Percentiles rank a stretch among this genome's conserved stretches.
Evolutionary conservation across 2,888 invertebrate genomes (phyloP).

Genomic region (Eupithecia centaureata): DNA sequence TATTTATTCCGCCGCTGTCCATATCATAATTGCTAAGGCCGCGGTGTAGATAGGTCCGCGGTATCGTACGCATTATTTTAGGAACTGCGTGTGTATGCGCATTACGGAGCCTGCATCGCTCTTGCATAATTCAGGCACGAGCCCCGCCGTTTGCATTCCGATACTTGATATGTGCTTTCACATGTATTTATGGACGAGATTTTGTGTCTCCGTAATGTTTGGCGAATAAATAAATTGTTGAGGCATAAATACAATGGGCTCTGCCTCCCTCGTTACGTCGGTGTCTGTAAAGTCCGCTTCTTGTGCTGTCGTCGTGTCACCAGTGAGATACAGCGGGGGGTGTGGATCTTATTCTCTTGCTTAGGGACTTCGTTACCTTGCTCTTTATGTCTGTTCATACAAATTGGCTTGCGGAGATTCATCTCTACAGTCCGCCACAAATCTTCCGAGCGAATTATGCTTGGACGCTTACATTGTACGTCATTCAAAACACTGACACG

Average conservation of each 20-base stretch:
- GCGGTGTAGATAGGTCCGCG: slow-evolving; percentile 55
- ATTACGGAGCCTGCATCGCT: slow-evolving; percentile 72
- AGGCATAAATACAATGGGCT: slow-evolving; percentile 82
- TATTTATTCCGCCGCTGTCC: slow-evolving; percentile 44
- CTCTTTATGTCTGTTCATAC: slow-evolving; percentile 78
- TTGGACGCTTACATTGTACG: slow-evolving; percentile 62
- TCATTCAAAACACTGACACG: slow-evolving; percentile 64
- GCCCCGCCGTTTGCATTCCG: slow-evolving; percentile 82
- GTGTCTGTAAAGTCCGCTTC: slow-evolving; percentile 80
- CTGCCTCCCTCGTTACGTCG: slow-evolving; percentile 81
- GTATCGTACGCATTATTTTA: slow-evolving; percentile 69
- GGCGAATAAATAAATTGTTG: slow-evolving; percentile 83
- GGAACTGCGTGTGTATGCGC: slow-evolving; percentile 74
- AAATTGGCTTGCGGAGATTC: slow-evolving; percentile 74
- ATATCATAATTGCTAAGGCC: slow-evolving; percentile 45
- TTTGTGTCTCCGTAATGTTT: slow-evolving; percentile 84
- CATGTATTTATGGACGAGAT: slow-evolving; percentile 84
- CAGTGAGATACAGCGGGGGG: slow-evolving; percentile 71
- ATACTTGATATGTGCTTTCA: slow-evolving; percentile 84
- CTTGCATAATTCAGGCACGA: slow-evolving; percentile 83
- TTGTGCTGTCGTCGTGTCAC: slow-evolving; percentile 78
- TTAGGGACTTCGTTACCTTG: slow-evolving; percentile 80
- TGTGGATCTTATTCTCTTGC: slow-evolving; percentile 63
- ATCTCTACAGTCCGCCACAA: slow-evolving; percentile 62
- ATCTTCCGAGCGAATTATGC: slow-evolving; percentile 63